These are phyloP conservation scores for Chelonoidis abingdonii DNA, from an alignment of 2,113 vertebrate genomes.

Conservation along the genomic window DNA sequence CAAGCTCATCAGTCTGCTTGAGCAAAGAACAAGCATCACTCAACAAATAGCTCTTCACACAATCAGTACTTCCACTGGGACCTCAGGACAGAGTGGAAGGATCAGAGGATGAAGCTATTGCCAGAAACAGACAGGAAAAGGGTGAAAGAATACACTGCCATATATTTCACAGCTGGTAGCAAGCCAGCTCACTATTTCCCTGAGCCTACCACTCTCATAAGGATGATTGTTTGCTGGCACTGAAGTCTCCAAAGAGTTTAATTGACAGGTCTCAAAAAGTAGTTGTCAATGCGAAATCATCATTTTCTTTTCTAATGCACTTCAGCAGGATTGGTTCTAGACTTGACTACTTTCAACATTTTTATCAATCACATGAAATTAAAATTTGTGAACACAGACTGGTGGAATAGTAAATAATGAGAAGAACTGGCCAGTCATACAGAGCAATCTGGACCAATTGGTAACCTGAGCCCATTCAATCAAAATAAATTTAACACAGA, in stretches of 20 bases:
- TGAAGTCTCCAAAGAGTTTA: background rate
- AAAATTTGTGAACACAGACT: background rate
- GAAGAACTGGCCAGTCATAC: background rate
- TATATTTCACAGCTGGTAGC: background rate
- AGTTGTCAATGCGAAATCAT: background rate
- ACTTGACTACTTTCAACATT: background rate
- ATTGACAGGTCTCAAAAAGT: background rate
- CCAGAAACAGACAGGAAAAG: background rate
- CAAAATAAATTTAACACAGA: background rate
- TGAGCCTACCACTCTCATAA: background rate
- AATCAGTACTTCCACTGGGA: background rate
- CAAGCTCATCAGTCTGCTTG: background rate
- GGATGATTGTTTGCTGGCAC: background rate
- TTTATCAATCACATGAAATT: background rate
- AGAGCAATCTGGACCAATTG: background rate
- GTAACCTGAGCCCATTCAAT: background rate
- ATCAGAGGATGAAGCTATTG: background rate
- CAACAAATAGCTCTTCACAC: background rate
- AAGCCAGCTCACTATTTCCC: background rate
- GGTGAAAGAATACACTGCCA: background rate
- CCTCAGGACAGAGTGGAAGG: background rate
- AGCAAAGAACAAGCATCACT: background rate
- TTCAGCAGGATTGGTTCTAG: background rate
- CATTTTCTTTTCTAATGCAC: background rate
- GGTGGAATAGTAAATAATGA: background rate